Conservation (phyloP, 2,888 invertebrate species). For the Invenusta paracnida region DNA sequence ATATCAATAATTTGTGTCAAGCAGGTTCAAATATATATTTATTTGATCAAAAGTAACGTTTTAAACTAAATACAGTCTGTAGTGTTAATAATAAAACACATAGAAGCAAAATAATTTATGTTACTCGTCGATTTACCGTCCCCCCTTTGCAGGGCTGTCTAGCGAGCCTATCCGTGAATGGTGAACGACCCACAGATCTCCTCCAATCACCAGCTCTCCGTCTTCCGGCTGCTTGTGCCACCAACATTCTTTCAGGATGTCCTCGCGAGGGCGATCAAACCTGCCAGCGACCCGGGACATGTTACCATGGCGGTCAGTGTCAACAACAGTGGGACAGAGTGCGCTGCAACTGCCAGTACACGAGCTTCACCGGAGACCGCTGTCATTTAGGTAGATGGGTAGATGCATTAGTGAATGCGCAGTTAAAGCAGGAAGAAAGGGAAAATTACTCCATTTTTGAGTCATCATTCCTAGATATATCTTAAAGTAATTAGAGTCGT, state of each 20-base stretch:
- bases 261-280: background rate
- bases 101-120: too few relatives aligned
- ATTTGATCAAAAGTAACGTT: too few relatives aligned
- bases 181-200: background rate
- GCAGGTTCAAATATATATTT: too few relatives aligned
- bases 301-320: constrained; percentile 84
- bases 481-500: too few relatives aligned
- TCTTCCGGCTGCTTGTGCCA: background rate
- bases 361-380: constrained; percentile 82
- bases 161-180: background rate
- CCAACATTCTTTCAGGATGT: background rate
- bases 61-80: too few relatives aligned
- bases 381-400: constrained; percentile 83
- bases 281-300: constrained; percentile 81
- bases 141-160: background rate
- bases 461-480: too few relatives aligned
- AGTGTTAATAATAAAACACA: too few relatives aligned
- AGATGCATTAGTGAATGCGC: too few relatives aligned
- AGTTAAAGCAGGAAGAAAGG: too few relatives aligned
- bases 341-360: constrained; percentile 86
- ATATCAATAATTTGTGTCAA: too few relatives aligned
- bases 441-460: too few relatives aligned
- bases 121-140: too few relatives aligned
- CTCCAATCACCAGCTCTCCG: background rate
- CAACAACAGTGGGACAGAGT: constrained; percentile 90